These are phyloP conservation scores for Scaptomyza parva DNA, from an alignment of 2,888 invertebrate species.

Conservation along the genomic window DNA sequence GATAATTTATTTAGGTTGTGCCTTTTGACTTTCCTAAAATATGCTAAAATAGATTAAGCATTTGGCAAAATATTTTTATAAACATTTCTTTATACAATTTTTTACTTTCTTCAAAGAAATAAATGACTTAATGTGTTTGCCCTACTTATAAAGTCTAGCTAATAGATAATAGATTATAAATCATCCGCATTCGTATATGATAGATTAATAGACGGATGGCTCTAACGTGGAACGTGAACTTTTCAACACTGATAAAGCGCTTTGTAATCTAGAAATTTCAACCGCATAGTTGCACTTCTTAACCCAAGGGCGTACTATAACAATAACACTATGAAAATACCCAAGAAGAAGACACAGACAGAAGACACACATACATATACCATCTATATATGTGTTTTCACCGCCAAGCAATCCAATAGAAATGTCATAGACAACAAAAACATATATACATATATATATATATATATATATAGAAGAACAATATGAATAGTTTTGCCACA, in stretches of 20 bases:
- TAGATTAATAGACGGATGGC: background rate
- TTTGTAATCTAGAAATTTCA: background rate
- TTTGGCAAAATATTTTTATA: background rate
- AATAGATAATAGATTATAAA: background rate
- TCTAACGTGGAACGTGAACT: background rate
- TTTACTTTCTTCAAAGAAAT: background rate
- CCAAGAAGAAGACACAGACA: too few species aligned
- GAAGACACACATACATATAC: background rate
- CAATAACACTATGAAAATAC: background rate
- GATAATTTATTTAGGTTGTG: too few species aligned
- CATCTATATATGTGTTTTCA: constrained; percentile 11
- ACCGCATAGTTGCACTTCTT: background rate
- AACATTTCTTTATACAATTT: background rate
- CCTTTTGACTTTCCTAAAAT: background rate
- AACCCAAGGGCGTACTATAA: background rate
- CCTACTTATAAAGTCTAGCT: background rate
- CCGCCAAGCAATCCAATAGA: constrained; percentile 2
- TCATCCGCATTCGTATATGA: background rate
- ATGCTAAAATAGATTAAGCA: background rate
- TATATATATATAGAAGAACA: too few species aligned
- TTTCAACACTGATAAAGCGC: constrained; percentile 13
- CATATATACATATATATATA: constrained; percentile 1
- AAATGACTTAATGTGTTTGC: background rate
- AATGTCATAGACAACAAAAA: constrained; percentile 5
- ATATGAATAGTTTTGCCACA: constrained; percentile 21